Base-by-base conservation (phyloP, 2,113 vertebrate genomes). In the Corydoras maculifer region DNA sequence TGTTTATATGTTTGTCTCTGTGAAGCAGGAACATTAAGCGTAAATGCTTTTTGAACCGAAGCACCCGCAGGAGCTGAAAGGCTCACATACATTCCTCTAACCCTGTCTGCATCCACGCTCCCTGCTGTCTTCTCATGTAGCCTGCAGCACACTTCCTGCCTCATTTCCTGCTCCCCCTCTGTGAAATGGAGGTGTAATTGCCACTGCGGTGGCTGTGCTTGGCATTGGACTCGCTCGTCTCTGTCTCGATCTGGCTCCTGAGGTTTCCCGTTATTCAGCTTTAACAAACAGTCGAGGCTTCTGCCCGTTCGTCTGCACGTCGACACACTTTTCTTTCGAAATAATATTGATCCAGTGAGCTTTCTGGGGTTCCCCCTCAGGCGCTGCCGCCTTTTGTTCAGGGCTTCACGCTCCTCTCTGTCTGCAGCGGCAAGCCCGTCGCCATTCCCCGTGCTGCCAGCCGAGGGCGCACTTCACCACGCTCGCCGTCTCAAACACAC, bases 391-490 rank as follows among this genome's bases (percentile, higher is more conserved):
- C 4, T 13, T 62, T 8, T 65, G 32, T 32, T 59, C 63, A 73
- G 32, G 8, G 30, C 53, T 61, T 31, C 51, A 32, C 14, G 29
- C 18, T 13, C 50, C n/a, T 4, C 48, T 65, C 12, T 51, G 29
- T 15, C 9, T 9, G n/a, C 30, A 57, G 43, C 49, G 32, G 10
- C 35, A 43, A 43, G 35, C 35, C 35, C 35, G 35, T 2, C 5
- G 9, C 76, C 15, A 12, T 25, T 67, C 2, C 43, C 4, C 48
- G 9, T 51, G n/a, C 15, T 1, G 66, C 82, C 86, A 86, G 71
- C 82, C 88, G 88, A 85, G 79, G 86, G 77, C 78, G 76, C 68
- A 67, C 43, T 70, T 62, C 53, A 77, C 84, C 81, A 60, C 11
- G 53, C 31, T 3, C 25, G 3, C 48, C 5, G 8, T 32, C 35